Evolutionary conservation across 2,888 invertebrate genomes (phyloP).

Genomic region (Aspidiotus rigidus): DNA sequence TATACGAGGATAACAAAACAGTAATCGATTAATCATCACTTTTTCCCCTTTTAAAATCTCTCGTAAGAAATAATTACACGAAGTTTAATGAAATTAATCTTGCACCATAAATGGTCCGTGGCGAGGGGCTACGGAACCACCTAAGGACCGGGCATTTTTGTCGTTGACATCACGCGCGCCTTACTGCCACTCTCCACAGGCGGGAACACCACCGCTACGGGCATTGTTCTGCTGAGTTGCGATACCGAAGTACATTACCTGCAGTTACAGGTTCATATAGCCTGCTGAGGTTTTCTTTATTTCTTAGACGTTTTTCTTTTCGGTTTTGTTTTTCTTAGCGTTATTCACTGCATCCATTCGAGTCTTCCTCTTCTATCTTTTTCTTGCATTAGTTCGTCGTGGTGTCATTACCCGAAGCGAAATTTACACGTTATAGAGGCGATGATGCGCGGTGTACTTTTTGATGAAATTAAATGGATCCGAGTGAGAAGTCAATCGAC

Average conservation of each 20-base stretch:
- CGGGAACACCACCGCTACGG: conserved; percentile 17
- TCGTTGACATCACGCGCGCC: conserved; percentile 2
- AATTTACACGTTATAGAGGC: neutral
- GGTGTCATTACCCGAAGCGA: conserved; percentile 1
- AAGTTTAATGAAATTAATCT: conserved; percentile 2
- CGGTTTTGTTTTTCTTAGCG: neutral
- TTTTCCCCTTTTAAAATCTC: neutral
- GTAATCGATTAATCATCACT: conserved; percentile 2
- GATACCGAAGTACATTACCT: conserved; percentile 5
- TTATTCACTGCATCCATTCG: neutral
- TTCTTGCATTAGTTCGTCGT: neutral
- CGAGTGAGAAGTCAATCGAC: too few species aligned
- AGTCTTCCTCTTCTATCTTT: neutral
- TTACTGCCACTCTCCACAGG: conserved; percentile 13
- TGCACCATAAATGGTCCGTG: conserved; percentile 2
- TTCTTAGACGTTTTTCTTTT: neutral
- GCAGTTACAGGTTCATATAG: conserved; percentile 16
- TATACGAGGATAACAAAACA: neutral
- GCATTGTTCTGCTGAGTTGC: conserved; percentile 17
- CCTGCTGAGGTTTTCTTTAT: conserved; percentile 24
- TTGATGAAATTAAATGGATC: too few species aligned
- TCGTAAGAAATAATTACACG: conserved; percentile 2
- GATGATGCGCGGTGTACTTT: too few species aligned
- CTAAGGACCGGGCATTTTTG: conserved; percentile 17
- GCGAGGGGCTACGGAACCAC: conserved; percentile 2